Evolutionary conservation across 2,888 invertebrate genomes (phyloP).

Genomic region (Ernsta delagoae): DNA sequence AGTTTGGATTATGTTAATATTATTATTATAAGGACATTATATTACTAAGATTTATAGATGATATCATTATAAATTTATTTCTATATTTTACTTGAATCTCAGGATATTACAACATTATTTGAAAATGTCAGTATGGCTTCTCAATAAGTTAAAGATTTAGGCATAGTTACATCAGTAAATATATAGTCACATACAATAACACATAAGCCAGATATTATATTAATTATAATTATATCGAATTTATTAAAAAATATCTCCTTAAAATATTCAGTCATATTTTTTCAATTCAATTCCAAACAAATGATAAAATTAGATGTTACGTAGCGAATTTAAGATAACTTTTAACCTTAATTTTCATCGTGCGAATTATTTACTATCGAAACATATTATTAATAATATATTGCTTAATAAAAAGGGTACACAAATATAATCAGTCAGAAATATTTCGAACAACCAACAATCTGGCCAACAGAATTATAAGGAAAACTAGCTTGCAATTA

Average conservation of each 20-base stretch:
- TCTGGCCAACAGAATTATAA: constrained; percentile 8
- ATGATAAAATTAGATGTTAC: constrained; percentile 8
- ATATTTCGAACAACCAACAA: background rate
- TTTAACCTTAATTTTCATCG: constrained; percentile 1
- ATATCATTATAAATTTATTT: too few relatives aligned
- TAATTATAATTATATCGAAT: constrained; percentile 5
- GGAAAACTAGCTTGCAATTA: constrained; percentile 8
- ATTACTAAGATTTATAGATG: too few relatives aligned
- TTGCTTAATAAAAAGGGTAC: background rate
- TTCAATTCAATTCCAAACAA: constrained; percentile 21
- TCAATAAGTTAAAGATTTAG: background rate
- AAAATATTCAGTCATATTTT: constrained; percentile 31
- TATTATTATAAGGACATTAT: too few relatives aligned
- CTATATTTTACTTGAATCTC: background rate
- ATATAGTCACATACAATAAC: background rate
- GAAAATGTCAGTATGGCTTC: background rate
- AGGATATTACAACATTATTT: background rate
- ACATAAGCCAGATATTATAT: constrained; percentile 8
- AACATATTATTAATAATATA: background rate
- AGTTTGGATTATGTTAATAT: too few relatives aligned
- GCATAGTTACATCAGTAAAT: background rate
- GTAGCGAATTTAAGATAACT: background rate
- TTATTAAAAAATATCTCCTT: constrained; percentile 31
- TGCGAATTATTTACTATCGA: background rate
- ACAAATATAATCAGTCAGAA: constrained; percentile 17